These are phyloP conservation scores for Arctocebus calabarensis DNA, from an alignment of 2,797 vertebrate species.

Conservation along the genomic window DNA sequence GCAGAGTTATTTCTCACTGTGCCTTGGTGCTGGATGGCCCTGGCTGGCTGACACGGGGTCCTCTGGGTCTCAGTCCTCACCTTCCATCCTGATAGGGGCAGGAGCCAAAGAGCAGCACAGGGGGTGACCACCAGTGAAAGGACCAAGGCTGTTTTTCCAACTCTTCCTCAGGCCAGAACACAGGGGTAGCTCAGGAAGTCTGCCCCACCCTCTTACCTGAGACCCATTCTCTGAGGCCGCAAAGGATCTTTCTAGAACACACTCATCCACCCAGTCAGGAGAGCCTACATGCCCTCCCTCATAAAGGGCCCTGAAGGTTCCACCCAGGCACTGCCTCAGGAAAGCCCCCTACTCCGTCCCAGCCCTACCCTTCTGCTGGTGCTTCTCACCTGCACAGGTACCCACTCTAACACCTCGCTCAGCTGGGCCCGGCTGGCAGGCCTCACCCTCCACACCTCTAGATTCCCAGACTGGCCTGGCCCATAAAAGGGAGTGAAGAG, in stretches of 20 bases:
- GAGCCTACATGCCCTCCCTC: background rate
- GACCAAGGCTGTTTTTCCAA: background rate
- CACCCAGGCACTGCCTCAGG: too few species aligned
- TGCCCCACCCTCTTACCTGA: background rate
- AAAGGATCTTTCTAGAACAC: background rate
- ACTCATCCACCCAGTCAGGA: background rate
- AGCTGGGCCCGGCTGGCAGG: background rate
- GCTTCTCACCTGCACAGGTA: background rate
- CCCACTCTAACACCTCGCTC: rapidly evolving
- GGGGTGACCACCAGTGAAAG: background rate
- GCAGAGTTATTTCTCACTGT: conserved; percentile 12
- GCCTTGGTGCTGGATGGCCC: background rate
- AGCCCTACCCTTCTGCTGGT: background rate
- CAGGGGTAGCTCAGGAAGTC: background rate
- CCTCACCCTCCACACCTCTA: background rate
- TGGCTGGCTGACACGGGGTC: background rate
- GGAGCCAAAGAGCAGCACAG: background rate
- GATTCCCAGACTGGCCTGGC: background rate
- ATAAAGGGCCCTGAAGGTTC: background rate
- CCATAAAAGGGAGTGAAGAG: background rate
- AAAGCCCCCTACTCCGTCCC: rapidly evolving
- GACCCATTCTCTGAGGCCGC: background rate
- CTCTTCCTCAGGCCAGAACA: background rate
- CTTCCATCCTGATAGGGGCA: background rate
- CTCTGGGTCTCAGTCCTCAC: background rate